Percentiles rank a stretch among this genome's conserved stretches.
Evolutionary conservation across 2,113 vertebrate genomes (phyloP).

Genomic region (Trachemys scripta): DNA sequence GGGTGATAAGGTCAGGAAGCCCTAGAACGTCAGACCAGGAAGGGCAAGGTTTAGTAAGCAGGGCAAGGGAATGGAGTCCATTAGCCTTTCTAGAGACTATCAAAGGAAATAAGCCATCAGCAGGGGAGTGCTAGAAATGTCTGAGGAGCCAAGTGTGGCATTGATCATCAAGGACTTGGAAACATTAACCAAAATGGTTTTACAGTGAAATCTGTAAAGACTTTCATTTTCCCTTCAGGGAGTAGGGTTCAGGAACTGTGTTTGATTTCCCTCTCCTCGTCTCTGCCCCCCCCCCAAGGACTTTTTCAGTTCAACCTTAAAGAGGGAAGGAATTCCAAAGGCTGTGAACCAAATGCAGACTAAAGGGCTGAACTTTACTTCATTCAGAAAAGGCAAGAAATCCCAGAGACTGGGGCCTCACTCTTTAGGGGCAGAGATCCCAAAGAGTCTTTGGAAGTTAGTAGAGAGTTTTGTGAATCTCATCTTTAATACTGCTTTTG

Average conservation of each 20-base stretch:
- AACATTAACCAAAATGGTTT: not conserved
- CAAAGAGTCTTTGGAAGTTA: not conserved
- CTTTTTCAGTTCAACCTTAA: not conserved
- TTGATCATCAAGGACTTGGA: not conserved
- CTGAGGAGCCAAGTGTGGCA: not conserved
- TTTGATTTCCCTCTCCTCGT: not conserved
- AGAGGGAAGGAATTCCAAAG: not conserved
- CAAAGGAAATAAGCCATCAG: not conserved
- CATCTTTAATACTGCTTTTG: not conserved
- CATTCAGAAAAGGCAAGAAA: not conserved
- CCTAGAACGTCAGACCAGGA: fast-evolving
- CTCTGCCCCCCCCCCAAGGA: not conserved
- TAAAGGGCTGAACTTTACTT: not conserved
- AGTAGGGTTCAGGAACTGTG: not conserved
- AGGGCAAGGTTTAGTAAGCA: not conserved
- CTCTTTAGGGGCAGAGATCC: not conserved
- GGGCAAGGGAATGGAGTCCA: not conserved
- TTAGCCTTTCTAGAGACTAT: not conserved
- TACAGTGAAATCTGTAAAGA: not conserved
- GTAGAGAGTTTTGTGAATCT: not conserved
- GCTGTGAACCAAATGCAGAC: not conserved
- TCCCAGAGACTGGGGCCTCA: not conserved
- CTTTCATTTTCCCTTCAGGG: not conserved
- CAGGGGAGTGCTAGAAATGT: not conserved
- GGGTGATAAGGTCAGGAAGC: not conserved